Conservation (phyloP, 2,113 vertebrate species). For the Psittacula cyanocephala region DNA sequence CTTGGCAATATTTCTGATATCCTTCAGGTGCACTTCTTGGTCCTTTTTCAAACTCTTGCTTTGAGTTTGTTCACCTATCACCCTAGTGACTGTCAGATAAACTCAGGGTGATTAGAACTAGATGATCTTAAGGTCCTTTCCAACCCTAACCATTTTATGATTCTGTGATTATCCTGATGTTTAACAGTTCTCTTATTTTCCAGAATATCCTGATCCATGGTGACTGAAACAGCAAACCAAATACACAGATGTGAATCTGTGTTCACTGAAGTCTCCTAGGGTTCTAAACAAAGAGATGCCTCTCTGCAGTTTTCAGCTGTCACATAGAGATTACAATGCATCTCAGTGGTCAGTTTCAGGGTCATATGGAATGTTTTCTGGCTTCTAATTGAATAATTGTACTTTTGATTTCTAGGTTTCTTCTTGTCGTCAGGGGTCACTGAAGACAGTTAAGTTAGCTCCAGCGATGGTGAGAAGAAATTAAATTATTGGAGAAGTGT, state of each 20-base stretch:
- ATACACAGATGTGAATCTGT: neutral
- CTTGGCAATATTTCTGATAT: neutral
- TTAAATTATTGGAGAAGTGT: neutral
- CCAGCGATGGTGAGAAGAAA: neutral
- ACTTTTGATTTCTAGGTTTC: neutral
- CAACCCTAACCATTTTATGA: neutral
- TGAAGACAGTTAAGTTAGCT: neutral
- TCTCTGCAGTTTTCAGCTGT: neutral
- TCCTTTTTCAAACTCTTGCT: neutral
- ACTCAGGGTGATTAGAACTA: neutral
- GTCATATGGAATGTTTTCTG: neutral
- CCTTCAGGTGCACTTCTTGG: accelerated
- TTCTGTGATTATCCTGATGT: neutral
- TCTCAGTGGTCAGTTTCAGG: neutral
- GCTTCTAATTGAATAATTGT: neutral
- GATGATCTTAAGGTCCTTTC: neutral
- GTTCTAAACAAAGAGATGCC: neutral
- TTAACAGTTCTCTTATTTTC: neutral
- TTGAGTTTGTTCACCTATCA: neutral
- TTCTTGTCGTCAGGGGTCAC: neutral
- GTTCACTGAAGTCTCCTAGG: neutral
- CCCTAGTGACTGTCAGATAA: neutral
- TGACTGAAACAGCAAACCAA: neutral
- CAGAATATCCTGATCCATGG: neutral
- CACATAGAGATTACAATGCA: accelerated